A percentile compares a stretch with the other conserved stretches of the same genome.
Evolutionary conservation across 2,797 vertebrate species (phyloP).

Genomic region (Phalanger gymnotis): DNA sequence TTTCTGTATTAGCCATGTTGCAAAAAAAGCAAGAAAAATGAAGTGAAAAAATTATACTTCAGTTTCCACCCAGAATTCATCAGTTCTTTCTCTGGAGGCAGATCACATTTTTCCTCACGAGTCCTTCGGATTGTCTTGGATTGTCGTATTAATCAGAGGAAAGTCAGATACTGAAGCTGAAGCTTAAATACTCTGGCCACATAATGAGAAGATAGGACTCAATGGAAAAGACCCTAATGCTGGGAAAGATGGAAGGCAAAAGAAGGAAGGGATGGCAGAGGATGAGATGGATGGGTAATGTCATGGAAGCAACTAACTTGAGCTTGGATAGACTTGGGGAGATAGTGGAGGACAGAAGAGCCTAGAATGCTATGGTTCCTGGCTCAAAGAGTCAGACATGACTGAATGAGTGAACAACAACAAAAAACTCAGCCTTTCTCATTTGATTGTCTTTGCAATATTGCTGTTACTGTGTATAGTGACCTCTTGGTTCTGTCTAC

Average conservation of each 20-base stretch:
- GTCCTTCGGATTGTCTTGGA: neutral
- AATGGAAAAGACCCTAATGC: neutral
- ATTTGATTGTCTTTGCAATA: neutral
- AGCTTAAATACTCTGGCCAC: neutral
- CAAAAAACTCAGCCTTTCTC: neutral
- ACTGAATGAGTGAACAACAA: neutral
- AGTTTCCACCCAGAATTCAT: neutral
- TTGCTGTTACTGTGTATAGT: neutral
- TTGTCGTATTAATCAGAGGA: neutral
- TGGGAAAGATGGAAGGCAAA: neutral
- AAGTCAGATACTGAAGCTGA: neutral
- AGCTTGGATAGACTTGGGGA: neutral
- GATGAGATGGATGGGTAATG: neutral
- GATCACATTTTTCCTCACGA: neutral
- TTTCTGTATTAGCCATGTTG: neutral
- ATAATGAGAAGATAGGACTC: neutral
- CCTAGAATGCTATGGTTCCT: neutral
- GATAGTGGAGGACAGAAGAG: neutral
- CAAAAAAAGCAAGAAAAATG: neutral
- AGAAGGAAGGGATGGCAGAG: neutral
- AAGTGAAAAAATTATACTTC: neutral
- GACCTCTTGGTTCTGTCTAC: neutral
- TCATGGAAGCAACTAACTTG: neutral
- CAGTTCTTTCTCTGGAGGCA: neutral
- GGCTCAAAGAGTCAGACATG: neutral